These are phyloP conservation scores for Taenioides sp. DNA, from an alignment of 2,797 vertebrate species.

Conservation along the genomic window DNA sequence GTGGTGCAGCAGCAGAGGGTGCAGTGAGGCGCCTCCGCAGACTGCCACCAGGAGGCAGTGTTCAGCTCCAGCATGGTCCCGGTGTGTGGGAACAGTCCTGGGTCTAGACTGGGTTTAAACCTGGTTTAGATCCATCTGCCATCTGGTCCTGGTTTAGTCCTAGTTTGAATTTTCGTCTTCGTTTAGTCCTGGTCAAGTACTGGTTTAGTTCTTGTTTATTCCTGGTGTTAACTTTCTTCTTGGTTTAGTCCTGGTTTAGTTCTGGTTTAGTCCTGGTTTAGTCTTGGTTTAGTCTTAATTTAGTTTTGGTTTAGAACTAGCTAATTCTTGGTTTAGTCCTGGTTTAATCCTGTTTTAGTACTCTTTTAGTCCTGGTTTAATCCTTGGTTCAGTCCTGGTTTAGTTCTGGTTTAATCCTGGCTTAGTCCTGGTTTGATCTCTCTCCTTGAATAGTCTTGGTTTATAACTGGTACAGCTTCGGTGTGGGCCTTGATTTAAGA, in stretches of 20 bases:
- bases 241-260: not conserved
- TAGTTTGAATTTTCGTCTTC: not conserved
- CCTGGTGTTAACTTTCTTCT: not conserved
- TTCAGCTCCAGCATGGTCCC: constrained; percentile 43
- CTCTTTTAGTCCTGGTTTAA: not conserved
- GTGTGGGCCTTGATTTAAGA: too few relatives aligned
- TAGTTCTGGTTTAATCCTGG: not conserved
- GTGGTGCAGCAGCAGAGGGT: constrained; percentile 76
- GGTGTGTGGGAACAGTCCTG: not conserved
- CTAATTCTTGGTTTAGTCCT: constrained; percentile 3
- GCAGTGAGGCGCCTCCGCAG: constrained; percentile 55
- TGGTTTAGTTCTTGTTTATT: not conserved
- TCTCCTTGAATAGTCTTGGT: not conserved
- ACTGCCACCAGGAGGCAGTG: constrained; percentile 42
- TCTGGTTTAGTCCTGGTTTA: not conserved
- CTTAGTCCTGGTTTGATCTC: not conserved
- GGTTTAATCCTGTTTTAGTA: constrained; percentile 2
- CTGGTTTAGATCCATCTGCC: not conserved
- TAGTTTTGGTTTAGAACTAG: not conserved
- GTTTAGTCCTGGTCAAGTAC: not conserved
- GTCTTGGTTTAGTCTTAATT: not conserved
- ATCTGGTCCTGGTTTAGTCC: not conserved
- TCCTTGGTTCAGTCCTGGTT: not conserved
- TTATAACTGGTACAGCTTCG: too few relatives aligned
- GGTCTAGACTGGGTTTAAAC: not conserved